Evolutionary conservation across 2,888 invertebrate genomes (phyloP), one percentile per base, ranked within the genome.

Genomic region (Seira sanloemensis): DNA sequence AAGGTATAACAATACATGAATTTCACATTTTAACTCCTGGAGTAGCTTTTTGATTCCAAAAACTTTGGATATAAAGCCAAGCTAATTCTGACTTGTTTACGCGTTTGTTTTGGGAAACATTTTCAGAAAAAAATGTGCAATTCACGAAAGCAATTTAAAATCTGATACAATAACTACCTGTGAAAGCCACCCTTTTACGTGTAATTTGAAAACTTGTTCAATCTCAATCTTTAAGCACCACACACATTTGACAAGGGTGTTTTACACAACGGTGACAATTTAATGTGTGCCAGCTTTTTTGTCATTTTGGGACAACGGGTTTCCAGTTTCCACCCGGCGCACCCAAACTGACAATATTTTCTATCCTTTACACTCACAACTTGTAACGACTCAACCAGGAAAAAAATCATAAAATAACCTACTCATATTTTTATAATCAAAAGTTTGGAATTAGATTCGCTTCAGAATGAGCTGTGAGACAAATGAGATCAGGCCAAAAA

Each of bases 181-280:
- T n/a, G n/a, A n/a, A n/a, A n/a, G n/a, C n/a, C 50, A 50, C 16
- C 16, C 2, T 12, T 16, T 50, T n/a, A n/a, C 50, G n/a, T 50
- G 1, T 81, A 81, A 81, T 81, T 81, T 81, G 69, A 81, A 81
- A 81, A 81, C 81, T 81, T 81, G 68, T n/a, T 66, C 71, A 75
- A 81, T 76, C 71, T 75, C n/a, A 81, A 81, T 81, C 76, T 76
- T 18, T 25, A 4, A 2, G 12, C 50, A 7, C 50, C 12, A 16
- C 16, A 7, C 50, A 50, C 5, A 50, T 2, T 50, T 50, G 50
- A 50, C 16, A 50, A 50, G 50, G 50, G 50, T 50, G 50, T 50
- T 50, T 50, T 18, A 50, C 16, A 12, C 16, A 50, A 50, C n/a
- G 2, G 12, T 16, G n/a, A 12, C 50, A 2, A 50, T 7, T 12